phyloP scores from a whole-genome alignment of 2,113 vertebrate genomes.

The Channa maculata region DNA sequence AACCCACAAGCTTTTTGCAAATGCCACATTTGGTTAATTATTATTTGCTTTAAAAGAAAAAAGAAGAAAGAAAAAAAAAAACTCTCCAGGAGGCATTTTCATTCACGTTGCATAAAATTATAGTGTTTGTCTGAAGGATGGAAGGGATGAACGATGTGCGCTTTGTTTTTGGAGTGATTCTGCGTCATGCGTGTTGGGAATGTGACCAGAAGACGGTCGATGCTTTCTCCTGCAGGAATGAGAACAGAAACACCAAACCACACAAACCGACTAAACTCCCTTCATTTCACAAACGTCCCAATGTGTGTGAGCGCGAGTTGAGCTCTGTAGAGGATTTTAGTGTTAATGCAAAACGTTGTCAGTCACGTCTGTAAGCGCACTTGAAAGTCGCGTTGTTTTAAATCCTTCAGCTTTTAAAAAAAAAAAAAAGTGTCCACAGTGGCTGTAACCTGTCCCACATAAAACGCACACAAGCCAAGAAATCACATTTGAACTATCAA shows the following conservation, averaged over 20 bases:
- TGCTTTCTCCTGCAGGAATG: constrained; percentile 19
- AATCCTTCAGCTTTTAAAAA: constrained; percentile 21
- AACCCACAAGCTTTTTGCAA: constrained; percentile 60
- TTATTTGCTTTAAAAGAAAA: constrained; percentile 22
- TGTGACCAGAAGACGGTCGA: constrained; percentile 15
- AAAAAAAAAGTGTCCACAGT: background rate
- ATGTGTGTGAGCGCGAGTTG: background rate
- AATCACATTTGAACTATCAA: constrained; percentile 20
- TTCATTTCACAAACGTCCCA: constrained; percentile 33
- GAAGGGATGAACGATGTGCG: background rate
- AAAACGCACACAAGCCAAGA: constrained; percentile 4
- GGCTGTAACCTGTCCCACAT: constrained; percentile 14
- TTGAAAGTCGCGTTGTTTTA: background rate
- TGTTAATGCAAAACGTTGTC: background rate
- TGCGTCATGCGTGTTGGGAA: constrained; percentile 38
- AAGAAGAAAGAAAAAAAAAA: background rate
- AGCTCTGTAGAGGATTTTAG: background rate
- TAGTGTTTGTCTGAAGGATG: constrained; percentile 31
- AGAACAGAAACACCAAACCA: constrained; percentile 36
- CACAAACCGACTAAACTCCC: constrained; percentile 18
- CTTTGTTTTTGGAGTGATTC: background rate
- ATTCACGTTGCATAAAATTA: constrained; percentile 72
- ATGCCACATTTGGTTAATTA: constrained; percentile 71
- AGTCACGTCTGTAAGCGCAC: constrained; percentile 16
- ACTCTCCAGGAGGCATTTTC: constrained; percentile 59